Percentiles rank a stretch among this genome's conserved stretches.
phyloP scores from a whole-genome alignment of 2,888 invertebrate genomes.

The Elmis aenea region DNA sequence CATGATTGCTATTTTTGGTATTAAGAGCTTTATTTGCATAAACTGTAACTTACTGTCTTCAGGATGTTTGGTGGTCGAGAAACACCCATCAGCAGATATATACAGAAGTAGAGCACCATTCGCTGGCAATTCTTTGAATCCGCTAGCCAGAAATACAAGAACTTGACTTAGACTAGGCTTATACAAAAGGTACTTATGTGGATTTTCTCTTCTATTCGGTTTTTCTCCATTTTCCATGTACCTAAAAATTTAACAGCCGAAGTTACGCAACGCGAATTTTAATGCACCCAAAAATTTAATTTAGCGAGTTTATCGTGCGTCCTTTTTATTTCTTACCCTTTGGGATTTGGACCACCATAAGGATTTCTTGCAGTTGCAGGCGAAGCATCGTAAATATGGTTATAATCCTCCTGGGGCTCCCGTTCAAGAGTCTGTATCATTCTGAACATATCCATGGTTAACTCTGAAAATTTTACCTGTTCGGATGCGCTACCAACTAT shows the following conservation, averaged over 20 bases:
- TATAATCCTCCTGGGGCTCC: slow-evolving; percentile 80
- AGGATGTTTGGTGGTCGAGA: slow-evolving; percentile 75
- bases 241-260: too few species aligned
- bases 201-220: slow-evolving; percentile 76
- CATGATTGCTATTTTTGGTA: too few species aligned
- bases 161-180: slow-evolving; percentile 93
- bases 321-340: slow-evolving; percentile 35
- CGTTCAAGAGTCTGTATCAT: slow-evolving; percentile 93
- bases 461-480: slow-evolving; percentile 93
- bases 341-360: slow-evolving; percentile 43
- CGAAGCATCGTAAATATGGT: slow-evolving; percentile 67
- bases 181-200: slow-evolving; percentile 94
- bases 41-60: slow-evolving; percentile 77
- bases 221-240: slow-evolving; percentile 66
- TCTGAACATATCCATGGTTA: slow-evolving; percentile 97
- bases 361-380: slow-evolving; percentile 65
- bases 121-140: slow-evolving; percentile 88
- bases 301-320: too few species aligned
- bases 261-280: background rate
- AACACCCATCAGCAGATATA: slow-evolving; percentile 88
- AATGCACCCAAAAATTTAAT: too few species aligned
- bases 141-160: slow-evolving; percentile 85
- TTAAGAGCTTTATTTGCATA: too few species aligned
- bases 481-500: slow-evolving; percentile 91
- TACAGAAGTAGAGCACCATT: slow-evolving; percentile 89